These are phyloP conservation scores for Syrista parreyssii DNA, from an alignment of 2,888 invertebrate species.

Conservation along the genomic window DNA sequence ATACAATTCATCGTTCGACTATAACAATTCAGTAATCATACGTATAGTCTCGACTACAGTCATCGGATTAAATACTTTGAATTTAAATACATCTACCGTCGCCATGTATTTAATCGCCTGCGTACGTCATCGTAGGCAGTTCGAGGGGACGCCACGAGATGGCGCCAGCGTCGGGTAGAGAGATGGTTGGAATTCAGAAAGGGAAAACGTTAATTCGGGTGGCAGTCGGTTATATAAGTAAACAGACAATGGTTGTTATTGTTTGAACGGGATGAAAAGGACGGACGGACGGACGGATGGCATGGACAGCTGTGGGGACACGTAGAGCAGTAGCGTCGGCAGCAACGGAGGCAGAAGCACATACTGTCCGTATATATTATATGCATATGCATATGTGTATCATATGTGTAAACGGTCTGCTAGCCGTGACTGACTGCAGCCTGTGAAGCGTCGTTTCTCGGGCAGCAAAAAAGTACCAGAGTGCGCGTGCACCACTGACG, in stretches of 20 bases:
- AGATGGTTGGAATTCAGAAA: not conserved
- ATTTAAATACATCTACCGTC: not conserved
- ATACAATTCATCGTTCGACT: not conserved
- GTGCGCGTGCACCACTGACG: conserved; percentile 5
- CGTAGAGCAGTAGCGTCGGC: conserved; percentile 4
- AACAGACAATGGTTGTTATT: conserved; percentile 55
- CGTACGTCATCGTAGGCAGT: not conserved
- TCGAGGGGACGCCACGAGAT: not conserved
- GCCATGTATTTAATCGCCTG: not conserved
- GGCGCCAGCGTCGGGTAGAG: not conserved
- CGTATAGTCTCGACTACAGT: not conserved
- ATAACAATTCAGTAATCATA: not conserved
- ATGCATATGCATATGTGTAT: conserved; percentile 11
- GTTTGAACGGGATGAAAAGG: conserved; percentile 51
- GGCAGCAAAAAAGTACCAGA: conserved; percentile 45
- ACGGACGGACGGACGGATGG: conserved; percentile 29
- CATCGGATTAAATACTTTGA: not conserved
- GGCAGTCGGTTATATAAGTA: conserved; percentile 43
- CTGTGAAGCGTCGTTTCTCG: conserved; percentile 42
- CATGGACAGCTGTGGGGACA: conserved; percentile 42
- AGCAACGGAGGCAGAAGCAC: not conserved
- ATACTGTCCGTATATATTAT: conserved; percentile 18
- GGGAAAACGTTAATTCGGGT: conserved; percentile 17
- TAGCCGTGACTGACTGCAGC: conserved; percentile 49
- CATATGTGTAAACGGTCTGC: conserved; percentile 15